phyloP scores from a whole-genome alignment of 2,113 vertebrate species.

The Heterocephalus glaber region DNA sequence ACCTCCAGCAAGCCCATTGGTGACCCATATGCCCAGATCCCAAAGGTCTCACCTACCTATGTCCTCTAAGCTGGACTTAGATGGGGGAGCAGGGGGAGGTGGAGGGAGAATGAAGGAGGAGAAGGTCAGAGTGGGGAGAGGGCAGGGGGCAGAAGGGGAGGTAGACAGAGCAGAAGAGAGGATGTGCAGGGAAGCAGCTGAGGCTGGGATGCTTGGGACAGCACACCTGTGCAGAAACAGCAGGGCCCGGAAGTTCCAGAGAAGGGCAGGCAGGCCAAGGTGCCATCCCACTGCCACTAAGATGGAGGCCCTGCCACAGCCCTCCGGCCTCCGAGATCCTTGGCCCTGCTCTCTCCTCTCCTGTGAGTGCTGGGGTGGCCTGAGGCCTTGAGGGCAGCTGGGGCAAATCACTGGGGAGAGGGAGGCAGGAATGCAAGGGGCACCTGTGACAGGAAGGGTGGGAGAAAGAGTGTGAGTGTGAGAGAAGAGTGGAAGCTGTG shows the following conservation, averaged over 20 bases:
- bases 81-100: no score
- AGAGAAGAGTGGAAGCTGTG: background rate
- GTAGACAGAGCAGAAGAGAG: background rate
- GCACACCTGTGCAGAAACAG: rapidly evolving
- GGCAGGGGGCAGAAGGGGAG: background rate
- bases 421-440: background rate
- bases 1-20: background rate
- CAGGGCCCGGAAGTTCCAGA: background rate
- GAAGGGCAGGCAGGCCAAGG: background rate
- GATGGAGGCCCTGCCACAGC: background rate
- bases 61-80: background rate
- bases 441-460: background rate
- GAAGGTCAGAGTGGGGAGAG: background rate
- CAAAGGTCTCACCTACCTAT: background rate
- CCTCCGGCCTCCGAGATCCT: background rate
- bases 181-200: background rate
- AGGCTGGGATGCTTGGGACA: background rate
- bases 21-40: rapidly evolving
- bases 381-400: background rate
- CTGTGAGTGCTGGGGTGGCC: background rate
- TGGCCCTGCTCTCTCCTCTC: no score
- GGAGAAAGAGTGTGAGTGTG: background rate
- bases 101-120: background rate
- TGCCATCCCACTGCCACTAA: background rate
- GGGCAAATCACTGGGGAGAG: background rate